phyloP scores from a whole-genome alignment of 2,797 vertebrate species.

The Gorsachius magnificus region DNA sequence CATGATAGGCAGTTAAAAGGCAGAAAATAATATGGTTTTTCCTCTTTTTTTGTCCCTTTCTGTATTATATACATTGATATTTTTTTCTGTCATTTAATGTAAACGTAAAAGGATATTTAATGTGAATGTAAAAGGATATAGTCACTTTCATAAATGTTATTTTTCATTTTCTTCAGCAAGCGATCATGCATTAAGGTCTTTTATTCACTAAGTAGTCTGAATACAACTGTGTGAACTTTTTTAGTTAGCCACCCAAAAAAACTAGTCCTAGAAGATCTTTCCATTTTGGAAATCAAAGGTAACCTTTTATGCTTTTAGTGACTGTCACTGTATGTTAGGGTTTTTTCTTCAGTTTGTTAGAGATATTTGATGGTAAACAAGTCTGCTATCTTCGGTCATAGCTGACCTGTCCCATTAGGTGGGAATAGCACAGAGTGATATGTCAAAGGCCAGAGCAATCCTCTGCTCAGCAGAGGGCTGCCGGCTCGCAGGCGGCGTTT shows the following conservation, averaged over 20 bases:
- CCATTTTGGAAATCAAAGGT: not conserved
- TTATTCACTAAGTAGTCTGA: not conserved
- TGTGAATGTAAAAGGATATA: not conserved
- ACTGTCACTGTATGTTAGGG: not conserved
- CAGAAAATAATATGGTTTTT: not conserved
- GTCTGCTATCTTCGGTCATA: not conserved
- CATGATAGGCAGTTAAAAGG: not conserved
- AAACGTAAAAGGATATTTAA: not conserved
- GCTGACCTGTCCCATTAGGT: not conserved
- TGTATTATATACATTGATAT: not conserved
- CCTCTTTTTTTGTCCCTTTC: not conserved
- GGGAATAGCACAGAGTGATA: not conserved
- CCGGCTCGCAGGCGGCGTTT: not conserved
- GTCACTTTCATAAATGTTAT: not conserved
- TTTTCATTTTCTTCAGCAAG: not conserved
- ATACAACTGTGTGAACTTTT: not conserved
- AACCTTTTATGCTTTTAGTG: not conserved
- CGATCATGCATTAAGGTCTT: not conserved
- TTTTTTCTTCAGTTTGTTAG: not conserved
- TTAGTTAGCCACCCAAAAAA: not conserved
- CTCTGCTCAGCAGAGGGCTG: not conserved
- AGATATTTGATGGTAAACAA: not conserved
- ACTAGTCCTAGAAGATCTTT: not conserved
- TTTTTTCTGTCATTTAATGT: not conserved
- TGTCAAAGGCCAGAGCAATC: not conserved